These are phyloP conservation scores for Coptotermes formosanus DNA, from an alignment of 1,140 invertebrate genomes.

Conservation along the genomic window DNA sequence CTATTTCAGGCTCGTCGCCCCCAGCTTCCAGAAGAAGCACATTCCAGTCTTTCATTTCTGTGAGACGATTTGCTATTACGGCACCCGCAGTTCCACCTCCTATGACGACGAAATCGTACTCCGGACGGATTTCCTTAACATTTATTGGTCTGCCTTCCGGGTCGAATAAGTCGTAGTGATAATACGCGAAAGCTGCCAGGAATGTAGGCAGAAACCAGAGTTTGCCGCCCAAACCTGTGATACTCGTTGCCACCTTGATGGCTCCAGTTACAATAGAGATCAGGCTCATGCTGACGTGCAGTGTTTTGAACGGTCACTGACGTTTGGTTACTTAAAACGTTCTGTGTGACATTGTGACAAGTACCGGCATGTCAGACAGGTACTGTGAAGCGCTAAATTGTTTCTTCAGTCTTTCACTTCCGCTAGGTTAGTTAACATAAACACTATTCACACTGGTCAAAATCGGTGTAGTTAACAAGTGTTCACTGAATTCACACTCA, in stretches of 20 bases:
- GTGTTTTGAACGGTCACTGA: too few species aligned
- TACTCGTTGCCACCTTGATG: constrained; percentile 64
- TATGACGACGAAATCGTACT: constrained; percentile 79
- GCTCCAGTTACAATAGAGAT: constrained; percentile 56
- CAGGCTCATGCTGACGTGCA: constrained; percentile 36
- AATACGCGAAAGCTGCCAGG: constrained; percentile 75
- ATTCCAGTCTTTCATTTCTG: constrained; percentile 74
- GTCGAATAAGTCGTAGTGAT: constrained; percentile 82
- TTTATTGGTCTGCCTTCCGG: constrained; percentile 76
- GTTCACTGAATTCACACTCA: too few species aligned
- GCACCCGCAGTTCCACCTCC: constrained; percentile 85
- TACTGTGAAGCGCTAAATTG: too few species aligned
- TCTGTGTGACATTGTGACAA: too few species aligned
- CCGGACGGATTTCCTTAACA: constrained; percentile 59
- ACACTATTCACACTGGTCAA: too few species aligned
- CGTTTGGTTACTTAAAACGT: too few species aligned
- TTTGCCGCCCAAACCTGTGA: constrained; percentile 59
- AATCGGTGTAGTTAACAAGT: too few species aligned
- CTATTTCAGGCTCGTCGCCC: constrained; percentile 78
- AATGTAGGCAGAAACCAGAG: constrained; percentile 74
- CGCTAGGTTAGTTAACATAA: too few species aligned
- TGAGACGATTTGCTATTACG: constrained; percentile 80
- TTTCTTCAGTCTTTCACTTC: too few species aligned
- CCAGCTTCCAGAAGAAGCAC: constrained; percentile 86
- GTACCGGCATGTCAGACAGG: too few species aligned